Percentiles rank a stretch among this genome's conserved stretches.
phyloP scores from a whole-genome alignment of 2,113 vertebrate species.

The Lepidothrix coronata region DNA sequence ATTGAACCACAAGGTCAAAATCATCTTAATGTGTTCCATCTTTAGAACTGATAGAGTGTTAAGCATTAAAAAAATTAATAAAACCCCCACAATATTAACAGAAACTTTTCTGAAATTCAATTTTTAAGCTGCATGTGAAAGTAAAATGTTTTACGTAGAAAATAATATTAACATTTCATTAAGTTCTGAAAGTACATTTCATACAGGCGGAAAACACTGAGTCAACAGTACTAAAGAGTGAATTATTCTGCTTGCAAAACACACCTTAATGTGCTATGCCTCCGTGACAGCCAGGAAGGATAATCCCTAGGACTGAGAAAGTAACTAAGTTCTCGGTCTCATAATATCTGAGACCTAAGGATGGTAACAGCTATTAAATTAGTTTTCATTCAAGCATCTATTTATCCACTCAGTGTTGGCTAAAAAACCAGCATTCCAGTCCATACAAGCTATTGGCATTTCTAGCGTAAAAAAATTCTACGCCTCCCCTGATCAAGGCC shows the following conservation, averaged over 20 bases:
- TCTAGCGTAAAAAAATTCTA: neutral
- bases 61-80: neutral
- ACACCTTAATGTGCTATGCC: neutral
- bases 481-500: accelerated
- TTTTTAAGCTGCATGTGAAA: neutral
- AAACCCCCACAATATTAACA: neutral
- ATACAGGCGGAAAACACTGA: neutral
- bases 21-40: neutral
- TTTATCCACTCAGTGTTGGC: neutral
- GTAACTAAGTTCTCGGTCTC: neutral
- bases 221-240: neutral
- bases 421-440: neutral
- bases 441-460: neutral
- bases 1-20: neutral
- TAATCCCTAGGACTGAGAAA: neutral
- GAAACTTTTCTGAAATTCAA: neutral
- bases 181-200: neutral
- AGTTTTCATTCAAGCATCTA: neutral
- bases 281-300: neutral
- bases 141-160: neutral
- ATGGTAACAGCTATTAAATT: neutral
- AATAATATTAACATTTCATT: neutral
- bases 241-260: neutral
- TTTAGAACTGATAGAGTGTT: neutral
- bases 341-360: neutral